A percentile compares a stretch with the other conserved stretches of the same genome.
Conservation (phyloP, 1,140 invertebrate species). For the Pseudomyrmex concolor region DNA sequence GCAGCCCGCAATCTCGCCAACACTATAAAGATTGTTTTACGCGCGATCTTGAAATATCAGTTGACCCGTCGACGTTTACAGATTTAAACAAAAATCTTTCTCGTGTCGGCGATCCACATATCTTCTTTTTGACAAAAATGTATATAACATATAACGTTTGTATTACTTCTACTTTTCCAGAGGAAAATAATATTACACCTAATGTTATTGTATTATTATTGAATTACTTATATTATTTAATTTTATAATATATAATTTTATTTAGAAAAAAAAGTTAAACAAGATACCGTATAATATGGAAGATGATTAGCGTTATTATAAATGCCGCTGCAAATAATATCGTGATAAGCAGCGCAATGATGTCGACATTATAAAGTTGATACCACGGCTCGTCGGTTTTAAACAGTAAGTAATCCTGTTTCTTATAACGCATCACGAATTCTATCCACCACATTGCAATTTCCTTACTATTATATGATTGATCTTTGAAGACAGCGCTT, state of each 20-base stretch:
- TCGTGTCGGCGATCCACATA: not conserved
- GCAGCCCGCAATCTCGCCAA: slow-evolving; percentile 65
- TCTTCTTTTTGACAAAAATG: not conserved
- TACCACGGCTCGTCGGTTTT: slow-evolving; percentile 80
- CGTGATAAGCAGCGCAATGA: slow-evolving; percentile 75
- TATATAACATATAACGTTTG: too few species aligned
- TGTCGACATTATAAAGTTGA: slow-evolving; percentile 83
- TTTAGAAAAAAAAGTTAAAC: too few species aligned
- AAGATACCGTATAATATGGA: slow-evolving; percentile 11
- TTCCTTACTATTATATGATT: slow-evolving; percentile 76
- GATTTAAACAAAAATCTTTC: slow-evolving; percentile 15
- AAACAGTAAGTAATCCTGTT: slow-evolving; percentile 77
- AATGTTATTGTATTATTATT: too few species aligned
- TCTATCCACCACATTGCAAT: slow-evolving; percentile 85
- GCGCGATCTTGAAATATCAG: slow-evolving; percentile 28
- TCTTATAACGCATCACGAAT: slow-evolving; percentile 83
- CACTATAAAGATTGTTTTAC: slow-evolving; percentile 67
- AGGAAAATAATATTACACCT: too few species aligned
- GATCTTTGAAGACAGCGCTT: slow-evolving; percentile 77
- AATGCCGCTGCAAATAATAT: slow-evolving; percentile 5
- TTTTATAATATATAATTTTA: too few species aligned
- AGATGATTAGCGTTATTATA: not conserved
- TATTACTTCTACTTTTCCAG: too few species aligned
- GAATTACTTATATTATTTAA: too few species aligned
- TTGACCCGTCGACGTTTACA: slow-evolving; percentile 26